phyloP scores from a whole-genome alignment of 1,140 invertebrate species.

The Scylla paramamosain region DNA sequence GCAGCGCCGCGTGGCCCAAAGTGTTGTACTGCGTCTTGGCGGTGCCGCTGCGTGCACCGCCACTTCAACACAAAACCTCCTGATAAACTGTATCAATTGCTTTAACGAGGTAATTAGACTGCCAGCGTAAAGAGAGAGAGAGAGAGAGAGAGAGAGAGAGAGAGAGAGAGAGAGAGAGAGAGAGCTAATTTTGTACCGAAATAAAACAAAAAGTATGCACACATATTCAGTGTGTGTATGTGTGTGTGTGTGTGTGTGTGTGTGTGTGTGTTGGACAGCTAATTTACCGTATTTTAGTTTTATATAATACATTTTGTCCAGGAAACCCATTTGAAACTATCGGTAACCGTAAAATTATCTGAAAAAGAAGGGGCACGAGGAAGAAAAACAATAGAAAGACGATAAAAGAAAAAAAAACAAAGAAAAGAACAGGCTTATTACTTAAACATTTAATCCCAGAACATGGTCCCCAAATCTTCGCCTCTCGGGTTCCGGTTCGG shows the following conservation, averaged over 20 bases:
- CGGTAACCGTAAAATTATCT: background rate
- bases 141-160: background rate
- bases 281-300: no score
- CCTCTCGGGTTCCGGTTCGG: no score
- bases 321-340: background rate
- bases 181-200: background rate
- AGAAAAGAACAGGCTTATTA: no score
- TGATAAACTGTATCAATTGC: background rate
- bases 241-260: background rate
- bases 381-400: no score
- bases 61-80: background rate
- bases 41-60: background rate
- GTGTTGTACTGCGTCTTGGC: slow-evolving; percentile 2
- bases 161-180: slow-evolving; percentile 20
- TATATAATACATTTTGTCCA: no score
- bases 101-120: no score
- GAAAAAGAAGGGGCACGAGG: no score
- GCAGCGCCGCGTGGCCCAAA: background rate
- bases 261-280: background rate
- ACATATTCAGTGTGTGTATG: background rate
- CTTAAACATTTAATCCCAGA: no score
- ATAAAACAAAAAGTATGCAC: background rate
- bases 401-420: no score
- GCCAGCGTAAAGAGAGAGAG: background rate
- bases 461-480: no score